Conservation (phyloP, 2,888 invertebrate genomes). For the Drosophila neutralis region DNA sequence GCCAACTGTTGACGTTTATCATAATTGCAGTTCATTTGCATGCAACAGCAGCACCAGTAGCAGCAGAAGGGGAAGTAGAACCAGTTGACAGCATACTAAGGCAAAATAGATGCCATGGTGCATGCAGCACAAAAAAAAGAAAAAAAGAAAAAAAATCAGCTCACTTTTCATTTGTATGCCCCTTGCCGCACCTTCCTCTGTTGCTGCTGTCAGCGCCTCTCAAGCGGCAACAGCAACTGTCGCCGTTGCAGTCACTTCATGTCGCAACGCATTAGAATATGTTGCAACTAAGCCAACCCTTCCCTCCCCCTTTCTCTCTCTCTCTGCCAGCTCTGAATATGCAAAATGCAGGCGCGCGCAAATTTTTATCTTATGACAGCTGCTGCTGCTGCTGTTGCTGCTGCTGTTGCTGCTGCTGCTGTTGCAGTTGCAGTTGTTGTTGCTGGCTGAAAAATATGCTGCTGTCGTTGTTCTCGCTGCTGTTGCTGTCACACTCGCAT, state of each 20-base stretch:
- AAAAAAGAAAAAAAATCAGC: constrained; percentile 51
- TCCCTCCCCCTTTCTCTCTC: neutral
- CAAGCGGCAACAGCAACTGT: constrained; percentile 82
- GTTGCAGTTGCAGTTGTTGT: constrained; percentile 60
- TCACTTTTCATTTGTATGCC: constrained; percentile 58
- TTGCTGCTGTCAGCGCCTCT: constrained; percentile 74
- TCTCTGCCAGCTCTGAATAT: constrained; percentile 46
- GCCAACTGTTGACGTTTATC: constrained; percentile 84
- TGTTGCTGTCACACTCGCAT: constrained; percentile 63
- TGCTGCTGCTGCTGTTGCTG: constrained; percentile 60
- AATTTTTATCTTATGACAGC: constrained; percentile 84
- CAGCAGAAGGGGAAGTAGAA: constrained; percentile 5
- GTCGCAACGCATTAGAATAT: constrained; percentile 81
- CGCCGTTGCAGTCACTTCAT: constrained; percentile 80
- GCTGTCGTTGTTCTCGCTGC: constrained; percentile 61
- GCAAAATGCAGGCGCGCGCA: constrained; percentile 80
- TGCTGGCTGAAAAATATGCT: constrained; percentile 70
- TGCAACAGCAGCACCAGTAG: constrained; percentile 40
- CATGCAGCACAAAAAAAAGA: constrained; percentile 1
- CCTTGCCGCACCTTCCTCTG: neutral
- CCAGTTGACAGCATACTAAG: constrained; percentile 40
- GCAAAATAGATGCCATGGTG: constrained; percentile 48
- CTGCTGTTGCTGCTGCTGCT: constrained; percentile 19
- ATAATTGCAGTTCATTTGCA: constrained; percentile 83
- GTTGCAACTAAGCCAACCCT: constrained; percentile 59